Conservation (phyloP, 2,113 vertebrate genomes). For the Aegotheles bennettii region DNA sequence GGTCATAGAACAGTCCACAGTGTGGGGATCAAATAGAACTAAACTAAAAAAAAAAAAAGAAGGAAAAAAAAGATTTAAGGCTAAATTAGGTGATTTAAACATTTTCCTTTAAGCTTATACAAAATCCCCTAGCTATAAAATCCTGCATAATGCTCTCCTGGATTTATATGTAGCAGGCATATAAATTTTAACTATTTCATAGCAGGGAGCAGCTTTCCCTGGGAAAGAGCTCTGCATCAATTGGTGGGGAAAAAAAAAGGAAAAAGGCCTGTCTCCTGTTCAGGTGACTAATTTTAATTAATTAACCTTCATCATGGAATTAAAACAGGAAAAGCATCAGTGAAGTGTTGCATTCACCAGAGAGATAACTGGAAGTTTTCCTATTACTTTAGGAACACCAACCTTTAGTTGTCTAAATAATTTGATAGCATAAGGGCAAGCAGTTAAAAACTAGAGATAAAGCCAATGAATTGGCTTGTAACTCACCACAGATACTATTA, state of each 20-base stretch:
- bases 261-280: background rate
- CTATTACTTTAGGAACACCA: conserved; percentile 55
- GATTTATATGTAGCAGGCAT: conserved; percentile 81
- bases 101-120: conserved; percentile 84
- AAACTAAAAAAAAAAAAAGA: conserved; percentile 48
- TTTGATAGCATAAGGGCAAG: conserved; percentile 77
- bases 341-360: background rate
- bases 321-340: conserved; percentile 2
- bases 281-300: conserved; percentile 70
- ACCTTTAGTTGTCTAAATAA: conserved; percentile 73
- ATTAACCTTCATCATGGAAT: conserved; percentile 41
- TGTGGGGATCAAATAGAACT: conserved; percentile 73
- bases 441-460: conserved; percentile 85
- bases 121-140: conserved; percentile 84
- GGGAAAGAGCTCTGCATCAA: background rate
- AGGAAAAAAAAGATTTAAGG: conserved; percentile 72
- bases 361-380: conserved; percentile 53
- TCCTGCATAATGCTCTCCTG: conserved; percentile 80
- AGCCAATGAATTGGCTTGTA: conserved; percentile 80
- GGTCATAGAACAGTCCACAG: conserved; percentile 76
- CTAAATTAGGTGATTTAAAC: conserved; percentile 86
- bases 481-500: conserved; percentile 82
- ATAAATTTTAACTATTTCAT: conserved; percentile 80
- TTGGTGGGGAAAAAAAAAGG: background rate
- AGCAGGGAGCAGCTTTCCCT: conserved; percentile 28